These are phyloP conservation scores for Eueides isabella DNA, from an alignment of 1,140 invertebrate genomes.

Conservation along the genomic window DNA sequence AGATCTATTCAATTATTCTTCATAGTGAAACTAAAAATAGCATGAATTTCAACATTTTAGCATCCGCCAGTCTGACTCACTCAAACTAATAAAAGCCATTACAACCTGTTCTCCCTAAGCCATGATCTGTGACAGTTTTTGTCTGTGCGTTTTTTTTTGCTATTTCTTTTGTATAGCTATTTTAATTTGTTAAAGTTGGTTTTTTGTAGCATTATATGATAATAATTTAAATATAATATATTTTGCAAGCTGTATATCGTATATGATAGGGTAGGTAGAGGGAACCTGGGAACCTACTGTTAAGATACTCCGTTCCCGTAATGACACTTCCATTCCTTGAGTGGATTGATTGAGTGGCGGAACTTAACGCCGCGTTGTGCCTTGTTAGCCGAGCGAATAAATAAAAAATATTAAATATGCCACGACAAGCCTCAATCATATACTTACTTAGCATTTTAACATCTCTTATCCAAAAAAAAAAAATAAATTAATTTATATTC, in stretches of 20 bases:
- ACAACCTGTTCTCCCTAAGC: constrained; percentile 9
- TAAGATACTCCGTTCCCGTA: not conserved
- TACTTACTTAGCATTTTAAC: too few species aligned
- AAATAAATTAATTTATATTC: too few species aligned
- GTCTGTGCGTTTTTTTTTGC: not conserved
- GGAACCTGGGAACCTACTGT: not conserved
- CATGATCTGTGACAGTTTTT: constrained; percentile 2
- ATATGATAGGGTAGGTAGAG: too few species aligned
- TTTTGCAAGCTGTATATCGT: not conserved
- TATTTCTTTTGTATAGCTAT: constrained; percentile 5
- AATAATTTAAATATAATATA: too few species aligned
- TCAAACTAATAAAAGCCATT: constrained; percentile 15
- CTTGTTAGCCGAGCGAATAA: too few species aligned
- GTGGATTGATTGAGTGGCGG: too few species aligned
- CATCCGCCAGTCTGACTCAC: not conserved
- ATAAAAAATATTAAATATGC: too few species aligned
- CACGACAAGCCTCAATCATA: too few species aligned
- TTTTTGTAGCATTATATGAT: too few species aligned
- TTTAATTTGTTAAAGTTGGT: not conserved
- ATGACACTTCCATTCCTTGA: not conserved
- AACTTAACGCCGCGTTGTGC: not conserved
- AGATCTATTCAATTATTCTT: not conserved
- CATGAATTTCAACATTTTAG: not conserved
- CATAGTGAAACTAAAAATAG: not conserved
- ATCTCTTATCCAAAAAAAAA: too few species aligned